Evolutionary conservation across 2,888 invertebrate species (phyloP), one percentile per base, ranked within the genome.

Genomic region (Polydrusus tereticollis): DNA sequence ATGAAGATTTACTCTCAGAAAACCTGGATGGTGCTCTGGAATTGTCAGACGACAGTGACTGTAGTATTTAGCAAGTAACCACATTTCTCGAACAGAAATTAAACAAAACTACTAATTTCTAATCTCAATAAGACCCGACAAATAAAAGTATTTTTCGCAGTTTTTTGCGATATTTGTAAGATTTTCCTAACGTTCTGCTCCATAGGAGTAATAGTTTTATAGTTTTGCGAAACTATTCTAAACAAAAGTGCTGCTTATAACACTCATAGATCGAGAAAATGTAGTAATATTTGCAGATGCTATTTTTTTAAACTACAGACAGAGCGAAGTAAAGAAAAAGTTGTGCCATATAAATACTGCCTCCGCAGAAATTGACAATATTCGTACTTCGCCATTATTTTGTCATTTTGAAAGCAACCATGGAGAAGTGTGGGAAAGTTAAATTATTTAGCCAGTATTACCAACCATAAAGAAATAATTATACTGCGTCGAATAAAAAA

Each of bases 1-100:
- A 84, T 72, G 86, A 86, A 58, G 92, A 92, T 74, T 88, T 89
- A 77, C 87, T 92, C 75, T 91, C 92, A 73, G 91, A 91, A 76
- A 91, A 91, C 82, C 81, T 92, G 80, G 82, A 82, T 67, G 88
- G 89, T 73, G 88, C 90, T 77, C 86, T 90, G 74, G 80, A 80
- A 75, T 69, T 78, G 68, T 78, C 79, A 14, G 89, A 89, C 59
- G 89, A 90, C 80, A 89, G 89, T 80, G 90, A 90, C 82, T 90
- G 90, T 83, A 90, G 90, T 83, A 90, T 90, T 86, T 90, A 85
- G 83, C 81, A 67, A 62, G 65, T 36, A 26, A 67, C 50, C 12
- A 2, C 26, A 45, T 50, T 14, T 36, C 52, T 64, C 36, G 21
- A 52, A 38, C 26, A 41, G 16, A 21, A 41, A 10, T 59, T 26